Conservation (phyloP, 2,113 vertebrate species). For the Xenus cinereus region DNA sequence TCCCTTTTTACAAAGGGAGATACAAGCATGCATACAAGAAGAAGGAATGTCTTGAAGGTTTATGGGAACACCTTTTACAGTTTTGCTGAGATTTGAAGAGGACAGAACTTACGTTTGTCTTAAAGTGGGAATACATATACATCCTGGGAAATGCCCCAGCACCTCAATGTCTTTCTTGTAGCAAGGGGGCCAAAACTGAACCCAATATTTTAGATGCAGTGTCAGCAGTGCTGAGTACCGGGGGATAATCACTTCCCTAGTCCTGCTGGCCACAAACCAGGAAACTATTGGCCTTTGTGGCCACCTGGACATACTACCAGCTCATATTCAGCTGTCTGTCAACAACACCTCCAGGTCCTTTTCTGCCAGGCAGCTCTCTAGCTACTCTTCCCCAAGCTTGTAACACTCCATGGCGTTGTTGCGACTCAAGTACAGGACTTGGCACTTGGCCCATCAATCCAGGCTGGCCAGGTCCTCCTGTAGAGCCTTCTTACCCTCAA, state of each 20-base stretch:
- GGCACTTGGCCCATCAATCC: background rate
- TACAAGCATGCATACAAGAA: background rate
- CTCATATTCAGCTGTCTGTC: background rate
- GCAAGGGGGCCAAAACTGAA: background rate
- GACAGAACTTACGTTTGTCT: background rate
- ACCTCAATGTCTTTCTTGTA: background rate
- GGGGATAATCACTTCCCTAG: background rate
- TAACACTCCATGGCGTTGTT: background rate
- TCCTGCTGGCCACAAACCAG: background rate
- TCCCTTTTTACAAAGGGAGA: background rate
- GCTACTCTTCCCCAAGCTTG: background rate
- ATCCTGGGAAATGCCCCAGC: background rate
- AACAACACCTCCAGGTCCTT: background rate
- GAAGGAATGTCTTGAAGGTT: background rate
- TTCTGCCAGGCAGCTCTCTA: background rate
- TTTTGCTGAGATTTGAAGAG: background rate
- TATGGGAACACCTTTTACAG: background rate
- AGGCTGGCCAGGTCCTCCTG: background rate
- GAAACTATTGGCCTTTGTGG: background rate
- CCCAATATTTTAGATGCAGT: background rate
- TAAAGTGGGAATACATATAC: background rate
- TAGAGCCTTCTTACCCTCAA: background rate
- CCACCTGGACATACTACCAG: background rate
- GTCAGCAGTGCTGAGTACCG: background rate
- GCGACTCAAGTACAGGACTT: background rate